Percentiles rank a stretch among this genome's conserved stretches.
phyloP scores from a whole-genome alignment of 2,113 vertebrate species.

The Amphilophus citrinellus region DNA sequence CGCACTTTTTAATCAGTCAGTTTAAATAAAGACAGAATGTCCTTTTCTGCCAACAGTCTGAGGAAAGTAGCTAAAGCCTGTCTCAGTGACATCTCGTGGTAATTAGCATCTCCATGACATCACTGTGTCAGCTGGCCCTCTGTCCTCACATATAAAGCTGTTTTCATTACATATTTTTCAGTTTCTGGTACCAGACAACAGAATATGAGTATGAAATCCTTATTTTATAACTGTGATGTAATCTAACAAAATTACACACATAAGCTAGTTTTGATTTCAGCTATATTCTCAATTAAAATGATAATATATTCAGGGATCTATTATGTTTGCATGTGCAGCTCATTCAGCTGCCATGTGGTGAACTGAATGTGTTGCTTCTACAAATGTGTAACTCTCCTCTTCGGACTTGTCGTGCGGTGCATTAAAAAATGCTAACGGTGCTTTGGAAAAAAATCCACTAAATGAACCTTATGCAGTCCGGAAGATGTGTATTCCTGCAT shows the following conservation, averaged over 20 bases:
- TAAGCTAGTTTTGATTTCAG: neutral
- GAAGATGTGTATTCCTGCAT: neutral
- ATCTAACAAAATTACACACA: neutral
- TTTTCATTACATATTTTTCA: neutral
- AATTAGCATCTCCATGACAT: neutral
- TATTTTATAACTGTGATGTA: neutral
- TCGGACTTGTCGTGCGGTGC: neutral
- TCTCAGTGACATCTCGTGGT: neutral
- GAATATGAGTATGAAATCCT: neutral
- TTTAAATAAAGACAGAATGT: neutral
- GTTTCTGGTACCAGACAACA: neutral
- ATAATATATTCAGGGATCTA: neutral
- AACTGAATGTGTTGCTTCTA: neutral
- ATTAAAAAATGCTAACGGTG: neutral
- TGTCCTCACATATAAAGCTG: neutral
- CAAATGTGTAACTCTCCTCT: accelerated
- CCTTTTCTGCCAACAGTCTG: neutral
- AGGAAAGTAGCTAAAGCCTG: conserved; percentile 3
- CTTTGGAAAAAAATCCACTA: neutral
- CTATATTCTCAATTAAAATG: neutral
- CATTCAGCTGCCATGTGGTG: neutral
- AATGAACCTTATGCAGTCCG: neutral
- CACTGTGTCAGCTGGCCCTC: neutral
- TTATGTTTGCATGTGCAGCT: neutral
- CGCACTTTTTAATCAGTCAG: neutral